Conservation (phyloP, 2,797 vertebrate species). For the Anguilla obscura region DNA sequence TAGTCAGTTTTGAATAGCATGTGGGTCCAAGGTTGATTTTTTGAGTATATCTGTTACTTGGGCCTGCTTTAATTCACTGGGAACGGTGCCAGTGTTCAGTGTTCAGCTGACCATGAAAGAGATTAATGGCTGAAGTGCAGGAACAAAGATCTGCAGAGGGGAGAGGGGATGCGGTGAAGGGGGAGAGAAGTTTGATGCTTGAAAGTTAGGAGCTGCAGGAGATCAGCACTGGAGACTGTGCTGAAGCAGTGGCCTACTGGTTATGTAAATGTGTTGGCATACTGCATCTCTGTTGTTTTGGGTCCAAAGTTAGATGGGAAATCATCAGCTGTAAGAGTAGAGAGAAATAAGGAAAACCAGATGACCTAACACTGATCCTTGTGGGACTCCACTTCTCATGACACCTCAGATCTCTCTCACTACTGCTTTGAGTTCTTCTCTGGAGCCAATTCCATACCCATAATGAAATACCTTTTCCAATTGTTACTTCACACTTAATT, state of each 20-base stretch:
- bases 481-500: not conserved
- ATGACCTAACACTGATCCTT: not conserved
- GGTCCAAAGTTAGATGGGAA: too few species aligned
- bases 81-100: not conserved
- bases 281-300: not conserved
- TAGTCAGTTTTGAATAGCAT: not conserved
- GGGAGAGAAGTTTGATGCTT: not conserved
- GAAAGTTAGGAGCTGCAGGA: not conserved
- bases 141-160: not conserved
- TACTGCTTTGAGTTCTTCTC: not conserved
- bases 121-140: not conserved
- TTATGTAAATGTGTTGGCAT: not conserved
- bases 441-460: not conserved
- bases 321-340: too few species aligned
- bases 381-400: not conserved
- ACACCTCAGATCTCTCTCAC: not conserved
- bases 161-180: not conserved
- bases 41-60: not conserved
- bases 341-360: not conserved
- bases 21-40: too few species aligned
- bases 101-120: too few species aligned
- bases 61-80: not conserved
- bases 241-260: not conserved
- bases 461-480: not conserved
- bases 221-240: not conserved